A percentile compares a stretch with the other conserved stretches of the same genome.
Conservation (phyloP, 2,888 invertebrate species). For the Thysanoteuthis rhombus region DNA sequence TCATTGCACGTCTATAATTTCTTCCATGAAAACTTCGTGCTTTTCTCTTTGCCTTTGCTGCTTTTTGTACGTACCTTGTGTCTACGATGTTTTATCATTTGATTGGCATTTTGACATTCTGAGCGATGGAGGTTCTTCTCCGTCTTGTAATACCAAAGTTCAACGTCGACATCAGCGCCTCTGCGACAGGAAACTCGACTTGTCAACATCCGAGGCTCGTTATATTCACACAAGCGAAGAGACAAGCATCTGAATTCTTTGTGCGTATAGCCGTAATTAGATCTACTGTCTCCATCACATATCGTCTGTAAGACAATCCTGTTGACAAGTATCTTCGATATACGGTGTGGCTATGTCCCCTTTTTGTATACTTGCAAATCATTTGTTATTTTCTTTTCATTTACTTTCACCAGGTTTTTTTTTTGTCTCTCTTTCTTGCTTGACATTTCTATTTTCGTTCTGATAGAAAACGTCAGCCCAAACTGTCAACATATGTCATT, state of each 20-base stretch:
- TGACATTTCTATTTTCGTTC: too few species aligned
- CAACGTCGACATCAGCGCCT: not conserved
- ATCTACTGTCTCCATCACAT: not conserved
- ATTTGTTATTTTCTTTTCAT: too few species aligned
- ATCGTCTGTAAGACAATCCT: not conserved
- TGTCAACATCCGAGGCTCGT: not conserved
- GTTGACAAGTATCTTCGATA: not conserved
- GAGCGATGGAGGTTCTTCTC: not conserved
- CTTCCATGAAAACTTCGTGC: too few species aligned
- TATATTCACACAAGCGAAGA: not conserved
- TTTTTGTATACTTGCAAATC: too few species aligned
- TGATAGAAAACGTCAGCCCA: too few species aligned
- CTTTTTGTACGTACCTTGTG: too few species aligned
- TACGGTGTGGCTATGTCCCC: too few species aligned
- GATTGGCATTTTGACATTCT: constrained; percentile 12
- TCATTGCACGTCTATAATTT: too few species aligned
- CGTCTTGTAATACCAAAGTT: not conserved
- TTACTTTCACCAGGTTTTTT: too few species aligned
- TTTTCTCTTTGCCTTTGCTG: too few species aligned
- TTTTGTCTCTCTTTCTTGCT: too few species aligned
- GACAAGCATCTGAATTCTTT: not conserved
- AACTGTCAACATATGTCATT: too few species aligned
- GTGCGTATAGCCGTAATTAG: not conserved
- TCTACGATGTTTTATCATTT: not conserved
- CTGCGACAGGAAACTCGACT: not conserved